A percentile compares a stretch with the other conserved stretches of the same genome.
phyloP scores from a whole-genome alignment of 1,140 invertebrate species.

The Plectrocnemia conspersa region DNA sequence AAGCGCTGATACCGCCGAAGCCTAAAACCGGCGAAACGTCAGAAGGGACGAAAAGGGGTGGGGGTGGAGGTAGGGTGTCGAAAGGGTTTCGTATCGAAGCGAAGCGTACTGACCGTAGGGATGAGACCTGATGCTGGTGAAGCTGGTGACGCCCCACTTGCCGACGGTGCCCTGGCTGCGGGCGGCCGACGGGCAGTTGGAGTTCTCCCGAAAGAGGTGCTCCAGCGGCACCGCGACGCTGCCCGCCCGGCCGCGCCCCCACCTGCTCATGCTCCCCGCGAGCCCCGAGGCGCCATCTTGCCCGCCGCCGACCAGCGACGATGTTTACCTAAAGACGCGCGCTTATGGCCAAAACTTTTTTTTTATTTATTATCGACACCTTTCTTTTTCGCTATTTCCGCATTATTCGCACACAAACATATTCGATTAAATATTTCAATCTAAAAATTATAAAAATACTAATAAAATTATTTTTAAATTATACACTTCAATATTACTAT shows the following conservation, averaged over 20 bases:
- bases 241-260: conserved; percentile 56
- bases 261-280: conserved; percentile 52
- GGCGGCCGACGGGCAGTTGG: conserved; percentile 79
- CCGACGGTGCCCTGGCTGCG: conserved; percentile 84
- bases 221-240: conserved; percentile 58
- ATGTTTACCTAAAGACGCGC: too few relatives aligned
- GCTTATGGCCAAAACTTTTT: too few relatives aligned
- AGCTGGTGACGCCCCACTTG: conserved; percentile 91
- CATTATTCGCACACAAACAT: too few relatives aligned
- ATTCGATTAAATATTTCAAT: too few relatives aligned
- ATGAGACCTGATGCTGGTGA: conserved; percentile 80
- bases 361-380: too few relatives aligned
- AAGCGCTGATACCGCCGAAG: conserved; percentile 46
- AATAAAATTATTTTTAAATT: too few relatives aligned
- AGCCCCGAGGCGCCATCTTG: not conserved
- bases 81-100: not conserved
- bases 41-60: conserved; percentile 1
- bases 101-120: conserved; percentile 58
- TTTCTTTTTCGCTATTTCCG: too few relatives aligned
- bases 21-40: conserved; percentile 2
- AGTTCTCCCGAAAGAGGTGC: conserved; percentile 71
- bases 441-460: too few relatives aligned
- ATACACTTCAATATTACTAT: too few relatives aligned
- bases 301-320: too few relatives aligned
- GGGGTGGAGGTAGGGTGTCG: not conserved